These are phyloP conservation scores for Aspiorhynchus laticeps DNA, from an alignment of 2,113 vertebrate genomes.

Conservation along the genomic window DNA sequence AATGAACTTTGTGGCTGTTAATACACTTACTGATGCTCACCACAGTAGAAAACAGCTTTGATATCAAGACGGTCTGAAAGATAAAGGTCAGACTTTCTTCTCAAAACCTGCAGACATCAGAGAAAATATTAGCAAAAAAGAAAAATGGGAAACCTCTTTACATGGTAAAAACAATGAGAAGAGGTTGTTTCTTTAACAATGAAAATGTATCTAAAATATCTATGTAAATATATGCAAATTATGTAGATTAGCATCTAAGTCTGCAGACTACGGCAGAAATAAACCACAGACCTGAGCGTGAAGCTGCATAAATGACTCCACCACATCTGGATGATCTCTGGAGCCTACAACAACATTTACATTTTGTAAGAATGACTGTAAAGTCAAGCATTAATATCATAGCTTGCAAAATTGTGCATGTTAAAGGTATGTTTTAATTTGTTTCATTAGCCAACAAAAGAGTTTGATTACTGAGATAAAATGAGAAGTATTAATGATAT, in stretches of 20 bases:
- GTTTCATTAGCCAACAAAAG: not conserved
- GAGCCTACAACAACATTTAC: slow-evolving; percentile 91
- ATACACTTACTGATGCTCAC: slow-evolving; percentile 73
- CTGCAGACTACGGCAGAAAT: slow-evolving; percentile 62
- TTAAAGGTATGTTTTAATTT: not conserved
- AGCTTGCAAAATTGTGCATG: not conserved
- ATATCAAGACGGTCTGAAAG: slow-evolving; percentile 86
- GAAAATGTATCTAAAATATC: not conserved
- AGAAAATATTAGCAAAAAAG: not conserved
- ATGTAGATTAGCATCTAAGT: not conserved
- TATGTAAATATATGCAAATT: not conserved
- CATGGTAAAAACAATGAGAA: not conserved
- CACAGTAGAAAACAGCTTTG: slow-evolving; percentile 92
- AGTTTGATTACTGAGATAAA: not conserved
- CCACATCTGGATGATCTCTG: slow-evolving; percentile 98
- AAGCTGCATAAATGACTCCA: slow-evolving; percentile 99
- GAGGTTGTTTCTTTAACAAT: not conserved
- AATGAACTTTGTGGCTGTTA: not conserved
- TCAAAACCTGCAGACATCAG: slow-evolving; percentile 83
- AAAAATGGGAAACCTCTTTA: not conserved
- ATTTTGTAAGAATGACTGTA: slow-evolving; percentile 70
- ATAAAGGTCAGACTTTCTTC: slow-evolving; percentile 91
- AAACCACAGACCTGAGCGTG: slow-evolving; percentile 91
- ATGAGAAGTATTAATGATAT: not conserved
- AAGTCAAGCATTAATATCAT: not conserved